Evolutionary conservation across 2,888 invertebrate genomes (phyloP), one percentile per base, ranked within the genome.

Genomic region (Tachina lurida): DNA sequence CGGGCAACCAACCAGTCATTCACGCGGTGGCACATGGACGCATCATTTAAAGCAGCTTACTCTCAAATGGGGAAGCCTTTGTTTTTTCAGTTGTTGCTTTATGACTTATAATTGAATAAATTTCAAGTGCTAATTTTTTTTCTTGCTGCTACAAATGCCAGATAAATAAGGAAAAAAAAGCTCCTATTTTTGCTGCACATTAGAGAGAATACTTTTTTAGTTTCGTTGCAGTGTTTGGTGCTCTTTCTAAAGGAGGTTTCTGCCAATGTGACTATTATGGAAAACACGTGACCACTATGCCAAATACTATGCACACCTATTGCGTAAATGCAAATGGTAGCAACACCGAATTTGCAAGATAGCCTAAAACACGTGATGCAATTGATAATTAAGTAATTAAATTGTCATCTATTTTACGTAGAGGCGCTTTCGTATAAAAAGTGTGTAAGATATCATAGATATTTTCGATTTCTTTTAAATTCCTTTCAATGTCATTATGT

Each of bases 51-150:
- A 56, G 84, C 76, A 79, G 68, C 74, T 19, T 17, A 31, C 31
- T 71, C 52, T 56, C 49, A 39, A 60, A 71, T 43, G 47, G 22
- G n/a, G 77, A 54, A 45, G 49, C 17, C 63, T 75, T 68, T 54
- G 19, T 65, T 79, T 13, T 60, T 39, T 19, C 56, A n/a, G 39
- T 45, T 39, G 62, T 60, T 80, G 49, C 56, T 77, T 85, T 75
- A 82, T 78, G 78, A 78, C 81, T 85, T 78, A 54, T 75, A 85
- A 85, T 82, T 85, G 82, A 82, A 82, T 85, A 82, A 78, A 82
- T 85, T 85, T 78, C 58, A 71, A 81, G 65, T 82, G 45, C 47
- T 49, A 58, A 60, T 82, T 47, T 47, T 56, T 58, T 58, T 70
- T 75, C 74, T 45, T 79, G 78, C 63, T 86, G 78, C 60, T 83